A percentile compares a stretch with the other conserved stretches of the same genome.
phyloP scores from a whole-genome alignment of 2,888 invertebrate species.

The Synanthedon myopaeformis region DNA sequence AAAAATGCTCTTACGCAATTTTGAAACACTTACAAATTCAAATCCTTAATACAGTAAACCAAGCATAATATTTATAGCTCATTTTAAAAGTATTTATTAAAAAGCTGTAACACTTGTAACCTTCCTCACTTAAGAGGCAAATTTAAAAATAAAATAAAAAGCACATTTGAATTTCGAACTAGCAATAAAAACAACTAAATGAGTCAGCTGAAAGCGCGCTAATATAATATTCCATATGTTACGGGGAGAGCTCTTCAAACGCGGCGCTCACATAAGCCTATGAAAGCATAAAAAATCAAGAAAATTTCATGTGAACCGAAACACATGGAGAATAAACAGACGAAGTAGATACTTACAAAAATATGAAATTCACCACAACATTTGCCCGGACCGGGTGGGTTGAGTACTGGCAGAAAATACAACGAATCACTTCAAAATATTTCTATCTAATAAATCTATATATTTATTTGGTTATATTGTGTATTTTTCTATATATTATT shows the following conservation, averaged over 20 bases:
- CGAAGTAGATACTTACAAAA: constrained; percentile 69
- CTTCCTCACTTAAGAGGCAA: constrained; percentile 4
- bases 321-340: constrained; percentile 69
- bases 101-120: not conserved
- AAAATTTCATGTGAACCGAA: constrained; percentile 68
- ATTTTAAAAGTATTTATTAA: too few species aligned
- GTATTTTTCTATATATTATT: too few species aligned
- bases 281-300: constrained; percentile 68
- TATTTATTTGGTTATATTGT: too few species aligned
- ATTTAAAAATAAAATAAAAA: constrained; percentile 23
- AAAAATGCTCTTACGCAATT: too few species aligned
- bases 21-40: too few species aligned
- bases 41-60: too few species aligned
- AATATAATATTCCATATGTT: constrained; percentile 56
- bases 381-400: constrained; percentile 57
- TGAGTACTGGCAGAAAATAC: constrained; percentile 31
- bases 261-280: constrained; percentile 53
- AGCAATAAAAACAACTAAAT: constrained; percentile 23
- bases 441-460: too few species aligned
- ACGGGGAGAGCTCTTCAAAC: constrained; percentile 48
- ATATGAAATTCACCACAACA: constrained; percentile 72
- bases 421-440: not conserved
- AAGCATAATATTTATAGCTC: too few species aligned
- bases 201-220: constrained; percentile 46
- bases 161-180: constrained; percentile 1